Evolutionary conservation across 2,888 invertebrate genomes (phyloP).

Genomic region (Didymodactylos carnosus): DNA sequence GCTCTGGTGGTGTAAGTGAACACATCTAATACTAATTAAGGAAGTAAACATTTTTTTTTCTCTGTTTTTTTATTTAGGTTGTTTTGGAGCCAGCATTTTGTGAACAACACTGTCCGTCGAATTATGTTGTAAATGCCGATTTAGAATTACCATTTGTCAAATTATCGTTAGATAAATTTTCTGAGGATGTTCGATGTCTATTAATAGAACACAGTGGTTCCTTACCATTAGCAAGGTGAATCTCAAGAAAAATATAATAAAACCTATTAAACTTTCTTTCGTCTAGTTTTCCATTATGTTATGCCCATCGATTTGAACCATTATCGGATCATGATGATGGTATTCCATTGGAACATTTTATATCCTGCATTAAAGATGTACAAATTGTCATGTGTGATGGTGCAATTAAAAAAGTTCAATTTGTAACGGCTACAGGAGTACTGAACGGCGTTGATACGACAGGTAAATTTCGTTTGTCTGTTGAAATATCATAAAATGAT

Average conservation of each 20-base stretch:
- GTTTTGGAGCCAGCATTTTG: slow-evolving; percentile 42
- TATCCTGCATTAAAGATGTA: slow-evolving; percentile 45
- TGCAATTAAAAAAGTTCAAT: background rate
- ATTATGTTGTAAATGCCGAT: slow-evolving; percentile 52
- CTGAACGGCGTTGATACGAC: too few relatives aligned
- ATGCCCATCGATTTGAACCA: slow-evolving; percentile 50
- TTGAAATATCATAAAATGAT: too few relatives aligned
- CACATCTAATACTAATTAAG: too few relatives aligned
- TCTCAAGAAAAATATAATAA: slow-evolving; percentile 5
- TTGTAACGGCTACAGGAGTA: too few relatives aligned
- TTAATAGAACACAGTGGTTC: slow-evolving; percentile 54
- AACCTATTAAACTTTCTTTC: background rate
- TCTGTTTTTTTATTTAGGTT: background rate
- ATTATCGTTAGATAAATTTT: slow-evolving; percentile 44
- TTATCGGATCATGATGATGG: slow-evolving; percentile 46
- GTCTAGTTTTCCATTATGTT: slow-evolving; percentile 58
- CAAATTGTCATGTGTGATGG: background rate
- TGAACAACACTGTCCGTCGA: slow-evolving; percentile 48
- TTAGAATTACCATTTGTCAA: slow-evolving; percentile 44
- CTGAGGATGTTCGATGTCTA: slow-evolving; percentile 47
- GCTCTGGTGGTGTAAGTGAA: too few relatives aligned
- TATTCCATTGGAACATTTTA: slow-evolving; percentile 59
- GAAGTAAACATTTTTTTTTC: background rate
- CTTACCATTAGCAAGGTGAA: slow-evolving; percentile 56
- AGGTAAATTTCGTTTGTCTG: too few relatives aligned